A percentile compares a stretch with the other conserved stretches of the same genome.
Conservation (phyloP, 2,888 invertebrate species). For the Germaria angustata region DNA sequence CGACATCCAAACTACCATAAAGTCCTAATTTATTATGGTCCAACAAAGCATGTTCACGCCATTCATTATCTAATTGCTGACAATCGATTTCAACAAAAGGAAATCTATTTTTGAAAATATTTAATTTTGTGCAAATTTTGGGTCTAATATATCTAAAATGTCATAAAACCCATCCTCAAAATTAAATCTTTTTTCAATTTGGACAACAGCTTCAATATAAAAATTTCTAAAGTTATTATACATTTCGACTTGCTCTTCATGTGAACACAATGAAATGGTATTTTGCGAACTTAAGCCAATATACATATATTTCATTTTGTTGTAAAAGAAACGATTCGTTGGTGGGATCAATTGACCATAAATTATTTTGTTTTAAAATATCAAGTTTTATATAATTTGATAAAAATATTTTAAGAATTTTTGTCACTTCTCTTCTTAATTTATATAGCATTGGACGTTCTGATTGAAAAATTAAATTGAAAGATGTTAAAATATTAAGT, state of each 20-base stretch:
- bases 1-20: neutral
- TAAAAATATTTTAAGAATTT: neutral
- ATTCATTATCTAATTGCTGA: too few relatives aligned
- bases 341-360: neutral
- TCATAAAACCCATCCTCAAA: neutral
- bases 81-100: neutral
- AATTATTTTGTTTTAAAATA: neutral
- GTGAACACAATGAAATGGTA: neutral
- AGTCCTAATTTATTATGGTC: neutral
- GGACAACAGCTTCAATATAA: neutral
- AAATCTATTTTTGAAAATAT: constrained; percentile 8
- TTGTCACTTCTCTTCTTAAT: too few relatives aligned
- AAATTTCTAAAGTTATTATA: neutral
- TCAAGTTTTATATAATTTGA: constrained; percentile 11
- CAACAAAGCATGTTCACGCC: neutral
- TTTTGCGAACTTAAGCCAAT: neutral
- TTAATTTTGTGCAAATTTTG: neutral
- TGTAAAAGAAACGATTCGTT: too few relatives aligned
- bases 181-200: neutral
- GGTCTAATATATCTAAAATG: neutral
- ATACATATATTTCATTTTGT: neutral
- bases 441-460: too few relatives aligned
- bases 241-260: neutral
- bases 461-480: too few relatives aligned
- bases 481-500: too few relatives aligned